These are phyloP conservation scores for Molorchus minor DNA, from an alignment of 2,888 invertebrate genomes.

Conservation along the genomic window DNA sequence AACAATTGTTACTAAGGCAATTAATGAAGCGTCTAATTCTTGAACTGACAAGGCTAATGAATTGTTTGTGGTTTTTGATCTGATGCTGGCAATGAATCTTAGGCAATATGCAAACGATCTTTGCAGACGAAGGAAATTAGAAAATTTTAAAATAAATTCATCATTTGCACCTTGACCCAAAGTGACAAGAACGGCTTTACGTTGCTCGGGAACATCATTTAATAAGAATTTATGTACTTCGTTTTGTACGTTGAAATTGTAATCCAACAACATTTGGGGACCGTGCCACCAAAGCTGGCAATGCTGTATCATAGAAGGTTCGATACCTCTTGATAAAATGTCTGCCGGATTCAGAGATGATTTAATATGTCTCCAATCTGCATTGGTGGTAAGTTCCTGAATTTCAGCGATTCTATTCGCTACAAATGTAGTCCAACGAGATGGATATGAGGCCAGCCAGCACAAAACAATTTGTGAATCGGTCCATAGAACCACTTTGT, in stretches of 20 bases:
- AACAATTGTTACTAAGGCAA: neutral
- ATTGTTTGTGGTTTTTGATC: neutral
- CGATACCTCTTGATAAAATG: neutral
- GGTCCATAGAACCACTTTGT: slow-evolving; percentile 19
- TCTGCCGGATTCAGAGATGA: slow-evolving; percentile 20
- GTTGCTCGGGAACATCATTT: too few relatives aligned
- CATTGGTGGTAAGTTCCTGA: slow-evolving; percentile 17
- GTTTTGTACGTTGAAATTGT: too few relatives aligned
- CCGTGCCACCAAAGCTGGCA: too few relatives aligned
- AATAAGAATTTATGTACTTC: too few relatives aligned
- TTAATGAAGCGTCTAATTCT: neutral
- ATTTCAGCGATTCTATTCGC: slow-evolving; percentile 32
- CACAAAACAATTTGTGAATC: slow-evolving; percentile 29
- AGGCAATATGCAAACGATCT: neutral
- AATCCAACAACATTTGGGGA: too few relatives aligned
- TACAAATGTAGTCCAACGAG: slow-evolving; percentile 30
- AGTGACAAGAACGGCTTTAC: too few relatives aligned
- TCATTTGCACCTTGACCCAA: neutral
- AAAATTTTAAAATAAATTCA: neutral
- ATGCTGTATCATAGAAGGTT: neutral
- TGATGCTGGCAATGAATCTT: neutral
- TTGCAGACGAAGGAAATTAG: neutral
- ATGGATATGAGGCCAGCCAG: slow-evolving; percentile 21
- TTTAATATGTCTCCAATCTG: slow-evolving; percentile 24
- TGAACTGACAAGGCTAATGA: neutral